Evolutionary conservation across 1,140 invertebrate genomes (phyloP), one percentile per base, ranked within the genome.

Genomic region (Drosophila mojavensis): DNA sequence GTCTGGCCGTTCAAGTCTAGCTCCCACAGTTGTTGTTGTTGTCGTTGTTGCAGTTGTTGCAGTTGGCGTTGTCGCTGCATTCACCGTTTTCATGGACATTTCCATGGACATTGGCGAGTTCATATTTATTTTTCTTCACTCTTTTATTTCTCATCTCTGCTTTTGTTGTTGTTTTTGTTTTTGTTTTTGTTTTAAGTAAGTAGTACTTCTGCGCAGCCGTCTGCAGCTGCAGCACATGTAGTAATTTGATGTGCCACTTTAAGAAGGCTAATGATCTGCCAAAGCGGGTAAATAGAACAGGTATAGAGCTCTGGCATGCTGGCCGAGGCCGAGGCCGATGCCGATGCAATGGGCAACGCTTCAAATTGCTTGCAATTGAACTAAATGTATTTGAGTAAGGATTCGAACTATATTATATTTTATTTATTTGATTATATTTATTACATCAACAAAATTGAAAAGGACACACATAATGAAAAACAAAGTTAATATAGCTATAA

Each of bases 181-280:
- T 51, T 69, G 5, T 62, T 74, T 67, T 75, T 69, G 17, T 45
- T n/a, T 56, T 11, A 20, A 60, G 10, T 47, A 48, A 33, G 43
- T 76, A 47, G 55, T 58, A 20, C 45, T 60, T 45, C 24, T 53
- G 36, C 24, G 59, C 69, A 43, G 64, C 47, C 61, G 39, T 58
- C 65, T 58, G 65, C 63, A 65, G 66, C 65, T 71, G 78, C 72
- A 59, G 55, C 67, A 30, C 28, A 66, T 24, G 51, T 73, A 63
- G 83, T 85, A 83, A 83, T 84, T 76, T 69, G 81, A 83, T 84
- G 77, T 83, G 78, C 48, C 81, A 73, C 72, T 84, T 72, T 85
- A 83, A 83, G 80, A 74, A 81, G 81, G 68, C 78, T 83, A 83
- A 83, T 81, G 68, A 81, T 73, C 65, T 69, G 41, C 65, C 50